phyloP scores from a whole-genome alignment of 2,113 vertebrate species.

The Hemichromis elongatus region DNA sequence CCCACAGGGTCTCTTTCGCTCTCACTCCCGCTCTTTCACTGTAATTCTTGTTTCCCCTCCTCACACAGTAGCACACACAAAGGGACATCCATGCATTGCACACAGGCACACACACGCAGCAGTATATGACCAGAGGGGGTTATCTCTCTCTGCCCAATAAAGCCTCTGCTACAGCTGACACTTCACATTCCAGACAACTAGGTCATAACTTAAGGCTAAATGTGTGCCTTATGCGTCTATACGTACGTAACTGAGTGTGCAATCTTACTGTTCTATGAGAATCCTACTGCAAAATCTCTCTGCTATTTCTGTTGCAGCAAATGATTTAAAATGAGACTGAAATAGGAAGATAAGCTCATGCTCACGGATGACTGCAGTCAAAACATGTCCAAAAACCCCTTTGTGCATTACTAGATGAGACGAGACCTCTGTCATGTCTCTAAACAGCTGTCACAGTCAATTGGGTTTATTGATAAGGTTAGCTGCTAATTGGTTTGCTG shows the following conservation, averaged over 20 bases:
- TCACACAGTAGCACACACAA: not conserved
- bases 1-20: conserved; percentile 28
- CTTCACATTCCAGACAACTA: conserved; percentile 67
- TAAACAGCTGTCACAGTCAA: conserved; percentile 40
- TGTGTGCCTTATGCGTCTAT: conserved; percentile 17
- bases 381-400: not conserved
- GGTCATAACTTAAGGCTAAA: conserved; percentile 67
- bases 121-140: conserved; percentile 44
- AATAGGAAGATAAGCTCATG: not conserved
- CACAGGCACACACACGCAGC: conserved; percentile 2
- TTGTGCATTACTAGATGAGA: conserved; percentile 10
- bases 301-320: not conserved
- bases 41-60: not conserved
- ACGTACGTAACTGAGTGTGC: not conserved
- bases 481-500: conserved; percentile 40
- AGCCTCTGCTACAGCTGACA: conserved; percentile 58
- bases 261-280: not conserved
- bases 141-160: conserved; percentile 55
- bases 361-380: not conserved
- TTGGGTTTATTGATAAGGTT: conserved; percentile 39
- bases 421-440: not conserved
- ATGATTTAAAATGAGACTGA: not conserved
- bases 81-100: not conserved
- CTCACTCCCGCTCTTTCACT: not conserved
- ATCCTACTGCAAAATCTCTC: not conserved